phyloP scores from a whole-genome alignment of 2,888 invertebrate species.

The Sesamia inferens region DNA sequence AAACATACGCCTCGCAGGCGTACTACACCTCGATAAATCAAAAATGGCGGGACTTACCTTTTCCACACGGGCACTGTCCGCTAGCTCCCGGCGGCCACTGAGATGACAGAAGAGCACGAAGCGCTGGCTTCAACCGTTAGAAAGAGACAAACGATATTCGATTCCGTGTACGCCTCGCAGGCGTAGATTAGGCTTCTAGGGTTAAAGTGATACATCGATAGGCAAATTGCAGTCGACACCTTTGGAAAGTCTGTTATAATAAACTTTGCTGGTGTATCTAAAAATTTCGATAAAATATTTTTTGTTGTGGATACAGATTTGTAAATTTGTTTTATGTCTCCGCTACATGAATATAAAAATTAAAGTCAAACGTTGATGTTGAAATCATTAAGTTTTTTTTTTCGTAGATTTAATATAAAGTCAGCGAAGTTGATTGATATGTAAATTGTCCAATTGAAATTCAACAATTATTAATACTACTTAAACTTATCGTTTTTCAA shows the following conservation, averaged over 20 bases:
- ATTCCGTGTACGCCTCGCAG: too few relatives aligned
- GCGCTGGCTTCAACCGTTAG: too few relatives aligned
- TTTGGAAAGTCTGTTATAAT: slow-evolving; percentile 12
- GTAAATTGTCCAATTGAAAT: background rate
- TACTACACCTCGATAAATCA: too few relatives aligned
- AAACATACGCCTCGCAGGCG: too few relatives aligned
- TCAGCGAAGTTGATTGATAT: background rate
- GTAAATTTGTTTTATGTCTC: background rate
- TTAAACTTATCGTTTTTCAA: background rate
- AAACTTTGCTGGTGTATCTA: background rate
- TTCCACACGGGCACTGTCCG: too few relatives aligned
- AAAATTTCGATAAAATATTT: background rate
- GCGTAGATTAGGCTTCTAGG: too few relatives aligned
- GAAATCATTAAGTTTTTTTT: background rate
- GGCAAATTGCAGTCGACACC: slow-evolving; percentile 33
- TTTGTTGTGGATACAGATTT: background rate
- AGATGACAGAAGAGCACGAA: too few relatives aligned
- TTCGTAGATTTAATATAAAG: background rate
- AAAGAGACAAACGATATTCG: too few relatives aligned
- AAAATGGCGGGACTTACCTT: too few relatives aligned
- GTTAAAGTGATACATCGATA: slow-evolving; percentile 40
- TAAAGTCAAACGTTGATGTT: background rate
- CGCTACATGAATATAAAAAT: background rate
- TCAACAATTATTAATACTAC: too few relatives aligned
- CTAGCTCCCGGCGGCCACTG: too few relatives aligned